phyloP scores from a whole-genome alignment of 2,113 vertebrate genomes.

The Vanacampus margaritifer region DNA sequence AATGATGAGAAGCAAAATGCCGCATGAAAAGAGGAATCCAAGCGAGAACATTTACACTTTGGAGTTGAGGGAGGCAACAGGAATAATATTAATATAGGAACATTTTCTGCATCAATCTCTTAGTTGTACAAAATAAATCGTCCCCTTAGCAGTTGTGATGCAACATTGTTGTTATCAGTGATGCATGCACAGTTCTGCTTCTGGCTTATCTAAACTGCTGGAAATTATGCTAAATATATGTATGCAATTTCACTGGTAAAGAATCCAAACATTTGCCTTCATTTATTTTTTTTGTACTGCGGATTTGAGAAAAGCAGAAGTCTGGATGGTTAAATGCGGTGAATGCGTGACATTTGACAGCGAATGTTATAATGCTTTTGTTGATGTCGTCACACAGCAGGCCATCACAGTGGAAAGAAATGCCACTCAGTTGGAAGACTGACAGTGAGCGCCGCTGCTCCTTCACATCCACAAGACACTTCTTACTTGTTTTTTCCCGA shows the following conservation, averaged over 20 bases:
- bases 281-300: not conserved
- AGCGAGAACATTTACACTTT: not conserved
- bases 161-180: not conserved
- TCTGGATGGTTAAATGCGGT: not conserved
- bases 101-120: not conserved
- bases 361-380: not conserved
- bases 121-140: not conserved
- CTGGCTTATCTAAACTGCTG: not conserved
- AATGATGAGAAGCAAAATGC: not conserved
- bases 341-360: not conserved
- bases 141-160: not conserved
- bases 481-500: not conserved
- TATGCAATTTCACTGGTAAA: not conserved
- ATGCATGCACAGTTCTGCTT: not conserved
- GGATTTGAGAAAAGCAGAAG: not conserved
- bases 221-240: not conserved
- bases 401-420: constrained; percentile 1
- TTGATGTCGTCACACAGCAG: constrained; percentile 6
- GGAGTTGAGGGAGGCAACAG: not conserved
- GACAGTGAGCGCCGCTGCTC: constrained; percentile 9
- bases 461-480: constrained; percentile 3
- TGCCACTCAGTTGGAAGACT: constrained; percentile 21
- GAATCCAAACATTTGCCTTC: not conserved
- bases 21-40: not conserved
- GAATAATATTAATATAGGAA: not conserved